A percentile compares a stretch with the other conserved stretches of the same genome.
phyloP scores from a whole-genome alignment of 2,797 vertebrate genomes.

The Oophaga sylvatica region DNA sequence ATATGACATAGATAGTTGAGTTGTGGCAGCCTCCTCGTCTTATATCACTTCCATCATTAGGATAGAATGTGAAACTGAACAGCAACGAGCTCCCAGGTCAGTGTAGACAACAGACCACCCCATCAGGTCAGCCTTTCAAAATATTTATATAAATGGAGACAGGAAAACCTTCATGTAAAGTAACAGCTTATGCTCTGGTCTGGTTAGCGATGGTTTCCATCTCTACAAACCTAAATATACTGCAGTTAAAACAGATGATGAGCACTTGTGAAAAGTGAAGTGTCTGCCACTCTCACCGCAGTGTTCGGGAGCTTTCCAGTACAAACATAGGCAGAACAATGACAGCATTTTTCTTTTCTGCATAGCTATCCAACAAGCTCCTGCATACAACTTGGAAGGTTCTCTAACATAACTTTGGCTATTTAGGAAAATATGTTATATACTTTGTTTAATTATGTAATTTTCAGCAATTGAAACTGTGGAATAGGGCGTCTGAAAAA shows the following conservation, averaged over 20 bases:
- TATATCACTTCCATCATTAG: conserved; percentile 57
- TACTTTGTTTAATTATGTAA: conserved; percentile 6
- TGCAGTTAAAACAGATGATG: conserved; percentile 49
- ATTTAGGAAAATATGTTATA: not conserved
- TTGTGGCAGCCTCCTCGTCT: conserved; percentile 56
- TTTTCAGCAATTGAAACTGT: not conserved
- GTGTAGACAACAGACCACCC: conserved; percentile 59
- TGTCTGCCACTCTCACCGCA: conserved; percentile 32
- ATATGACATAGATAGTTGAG: conserved; percentile 45
- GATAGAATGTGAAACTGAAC: conserved; percentile 59
- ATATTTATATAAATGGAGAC: conserved; percentile 61
- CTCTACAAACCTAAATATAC: conserved; percentile 51
- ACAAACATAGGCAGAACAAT: conserved; percentile 45
- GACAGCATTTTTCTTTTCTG: conserved; percentile 22
- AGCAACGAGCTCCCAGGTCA: conserved; percentile 54
- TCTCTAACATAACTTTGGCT: not conserved
- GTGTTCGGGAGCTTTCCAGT: conserved; percentile 28
- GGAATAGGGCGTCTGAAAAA: not conserved
- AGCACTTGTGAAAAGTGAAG: conserved; percentile 46
- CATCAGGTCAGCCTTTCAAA: conserved; percentile 59
- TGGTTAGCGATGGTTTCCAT: conserved; percentile 23
- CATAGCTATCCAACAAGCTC: conserved; percentile 9
- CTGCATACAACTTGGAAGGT: not conserved
- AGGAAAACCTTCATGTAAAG: conserved; percentile 54
- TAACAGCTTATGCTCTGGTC: conserved; percentile 50